Conservation (phyloP, 2,797 vertebrate species). For the Trachops cirrhosus region DNA sequence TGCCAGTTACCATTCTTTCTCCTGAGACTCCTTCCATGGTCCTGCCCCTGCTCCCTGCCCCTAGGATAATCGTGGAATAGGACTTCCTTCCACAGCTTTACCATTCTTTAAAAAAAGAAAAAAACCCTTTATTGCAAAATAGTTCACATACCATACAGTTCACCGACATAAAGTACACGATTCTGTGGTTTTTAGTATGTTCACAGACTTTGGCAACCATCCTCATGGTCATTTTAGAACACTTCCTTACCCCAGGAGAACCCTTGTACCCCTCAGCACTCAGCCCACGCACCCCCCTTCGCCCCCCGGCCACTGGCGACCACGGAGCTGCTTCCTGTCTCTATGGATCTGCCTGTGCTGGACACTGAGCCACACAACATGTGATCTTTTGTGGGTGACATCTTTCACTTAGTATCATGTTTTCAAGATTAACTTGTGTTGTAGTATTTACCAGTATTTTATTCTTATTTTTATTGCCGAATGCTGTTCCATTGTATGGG, state of each 20-base stretch:
- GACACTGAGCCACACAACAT: not conserved
- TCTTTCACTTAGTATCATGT: not conserved
- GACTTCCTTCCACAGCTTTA: not conserved
- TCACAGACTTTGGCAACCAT: not conserved
- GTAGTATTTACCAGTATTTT: not conserved
- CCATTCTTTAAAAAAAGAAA: not conserved
- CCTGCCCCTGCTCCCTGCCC: not conserved
- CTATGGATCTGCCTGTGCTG: not conserved
- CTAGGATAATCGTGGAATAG: not conserved
- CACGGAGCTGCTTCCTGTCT: not conserved
- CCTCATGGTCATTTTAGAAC: not conserved
- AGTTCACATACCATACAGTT: not conserved
- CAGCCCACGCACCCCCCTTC: not conserved
- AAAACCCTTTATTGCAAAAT: not conserved
- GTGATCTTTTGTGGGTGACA: not conserved
- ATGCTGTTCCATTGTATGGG: not conserved
- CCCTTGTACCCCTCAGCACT: not conserved
- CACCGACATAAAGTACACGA: not conserved
- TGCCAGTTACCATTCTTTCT: not conserved
- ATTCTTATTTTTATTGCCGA: not conserved
- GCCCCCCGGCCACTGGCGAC: not conserved
- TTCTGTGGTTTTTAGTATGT: not conserved
- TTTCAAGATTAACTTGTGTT: not conserved
- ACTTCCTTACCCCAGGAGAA: not conserved
- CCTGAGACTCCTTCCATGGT: not conserved